These are phyloP conservation scores for Enteromius unitaeniatus DNA, from an alignment of 2,797 vertebrate genomes.

Conservation along the genomic window DNA sequence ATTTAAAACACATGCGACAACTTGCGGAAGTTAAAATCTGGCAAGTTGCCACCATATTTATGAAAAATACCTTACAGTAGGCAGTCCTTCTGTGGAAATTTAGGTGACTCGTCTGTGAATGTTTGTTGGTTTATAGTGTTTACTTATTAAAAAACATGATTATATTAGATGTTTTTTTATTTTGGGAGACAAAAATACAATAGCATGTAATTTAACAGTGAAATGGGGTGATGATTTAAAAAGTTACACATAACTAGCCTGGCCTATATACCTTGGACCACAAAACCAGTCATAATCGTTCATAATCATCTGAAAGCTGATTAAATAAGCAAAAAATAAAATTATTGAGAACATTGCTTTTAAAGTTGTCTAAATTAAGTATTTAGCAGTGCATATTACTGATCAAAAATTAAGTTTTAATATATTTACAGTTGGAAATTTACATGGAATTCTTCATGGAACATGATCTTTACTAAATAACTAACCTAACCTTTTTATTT, in stretches of 20 bases:
- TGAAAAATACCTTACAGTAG: not conserved
- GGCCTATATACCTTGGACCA: not conserved
- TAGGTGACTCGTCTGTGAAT: not conserved
- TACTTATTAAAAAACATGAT: not conserved
- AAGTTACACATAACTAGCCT: no score
- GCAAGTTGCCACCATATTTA: not conserved
- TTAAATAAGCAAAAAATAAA: not conserved
- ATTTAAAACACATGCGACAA: not conserved
- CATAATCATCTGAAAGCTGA: not conserved
- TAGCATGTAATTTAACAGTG: not conserved
- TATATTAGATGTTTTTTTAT: not conserved
- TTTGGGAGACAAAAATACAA: not conserved
- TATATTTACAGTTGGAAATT: not conserved
- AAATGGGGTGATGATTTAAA: not conserved
- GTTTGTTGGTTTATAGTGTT: not conserved
- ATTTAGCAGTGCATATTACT: not conserved
- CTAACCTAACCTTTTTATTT: not conserved
- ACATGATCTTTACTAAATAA: not conserved
- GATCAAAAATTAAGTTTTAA: not conserved
- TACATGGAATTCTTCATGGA: not conserved
- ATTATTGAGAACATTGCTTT: not conserved
- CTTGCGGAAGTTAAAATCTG: not conserved
- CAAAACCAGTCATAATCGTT: not conserved
- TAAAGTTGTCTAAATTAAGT: not conserved
- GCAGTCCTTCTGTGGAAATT: not conserved